Percentiles rank a stretch among this genome's conserved stretches.
Conservation (phyloP, 2,888 invertebrate species). For the Drosophila anceps region DNA sequence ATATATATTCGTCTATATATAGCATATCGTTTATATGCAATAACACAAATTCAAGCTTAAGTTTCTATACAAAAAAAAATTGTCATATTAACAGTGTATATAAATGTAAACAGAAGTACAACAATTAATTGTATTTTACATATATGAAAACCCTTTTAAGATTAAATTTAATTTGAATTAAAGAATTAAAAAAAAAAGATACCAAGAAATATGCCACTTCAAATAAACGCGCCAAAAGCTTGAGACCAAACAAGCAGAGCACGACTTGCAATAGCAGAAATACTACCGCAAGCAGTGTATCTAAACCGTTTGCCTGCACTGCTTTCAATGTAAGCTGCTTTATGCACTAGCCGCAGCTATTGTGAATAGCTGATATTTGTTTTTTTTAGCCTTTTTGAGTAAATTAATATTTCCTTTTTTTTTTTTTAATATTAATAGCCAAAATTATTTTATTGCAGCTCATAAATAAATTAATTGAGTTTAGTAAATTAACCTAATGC, state of each 20-base stretch:
- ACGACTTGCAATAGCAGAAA: background rate
- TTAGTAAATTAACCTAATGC: background rate
- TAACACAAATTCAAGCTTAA: no score
- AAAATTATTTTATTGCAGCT: background rate
- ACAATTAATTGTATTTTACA: background rate
- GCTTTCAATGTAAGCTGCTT: slow-evolving; percentile 22
- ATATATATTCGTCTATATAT: no score
- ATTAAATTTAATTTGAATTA: no score
- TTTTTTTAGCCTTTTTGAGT: background rate
- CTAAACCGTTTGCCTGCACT: background rate
- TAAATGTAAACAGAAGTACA: background rate
- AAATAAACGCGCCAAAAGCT: slow-evolving; percentile 1
- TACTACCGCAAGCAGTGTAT: background rate
- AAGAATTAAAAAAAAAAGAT: no score
- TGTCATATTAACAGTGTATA: no score
- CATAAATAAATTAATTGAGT: slow-evolving; percentile 1
- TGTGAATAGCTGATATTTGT: slow-evolving; percentile 3
- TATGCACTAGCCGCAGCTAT: background rate
- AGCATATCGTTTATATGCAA: no score
- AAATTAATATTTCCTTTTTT: background rate
- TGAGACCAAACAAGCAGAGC: background rate
- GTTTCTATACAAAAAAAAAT: no score
- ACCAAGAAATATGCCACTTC: background rate
- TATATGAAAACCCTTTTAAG: no score
- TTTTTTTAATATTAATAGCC: background rate